phyloP scores from a whole-genome alignment of 2,797 vertebrate species.

The Threskiornis aethiopicus region DNA sequence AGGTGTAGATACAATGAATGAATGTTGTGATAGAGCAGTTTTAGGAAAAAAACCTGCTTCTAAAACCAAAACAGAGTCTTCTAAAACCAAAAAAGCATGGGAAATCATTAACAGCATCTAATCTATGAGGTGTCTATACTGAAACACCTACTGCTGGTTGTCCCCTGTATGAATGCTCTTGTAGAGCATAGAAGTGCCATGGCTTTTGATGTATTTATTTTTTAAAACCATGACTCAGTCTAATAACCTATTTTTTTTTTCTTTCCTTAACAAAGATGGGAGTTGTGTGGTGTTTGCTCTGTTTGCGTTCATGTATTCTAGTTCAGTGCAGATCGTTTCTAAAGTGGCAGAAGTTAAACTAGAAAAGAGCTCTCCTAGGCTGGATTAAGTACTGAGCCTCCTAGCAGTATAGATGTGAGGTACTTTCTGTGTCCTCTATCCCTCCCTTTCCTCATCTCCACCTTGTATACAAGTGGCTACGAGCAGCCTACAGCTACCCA shows the following conservation, averaged over 20 bases:
- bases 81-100: background rate
- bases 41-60: background rate
- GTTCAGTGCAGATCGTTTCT: background rate
- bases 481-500: background rate
- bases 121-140: background rate
- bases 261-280: background rate
- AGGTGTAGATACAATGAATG: background rate
- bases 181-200: background rate
- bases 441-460: background rate
- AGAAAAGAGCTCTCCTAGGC: background rate
- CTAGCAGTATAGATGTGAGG: background rate
- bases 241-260: background rate
- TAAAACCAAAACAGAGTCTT: background rate
- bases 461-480: fast-evolving
- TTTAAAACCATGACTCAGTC: background rate
- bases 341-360: background rate
- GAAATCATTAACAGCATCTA: background rate
- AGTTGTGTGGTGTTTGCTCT: background rate
- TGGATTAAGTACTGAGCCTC: background rate
- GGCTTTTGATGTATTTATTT: background rate
- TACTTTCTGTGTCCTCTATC: background rate
- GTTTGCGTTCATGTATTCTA: background rate
- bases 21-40: background rate
- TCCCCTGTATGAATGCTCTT: background rate
- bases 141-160: background rate